phyloP scores from a whole-genome alignment of 2,888 invertebrate species.

The Lysandra coridon region DNA sequence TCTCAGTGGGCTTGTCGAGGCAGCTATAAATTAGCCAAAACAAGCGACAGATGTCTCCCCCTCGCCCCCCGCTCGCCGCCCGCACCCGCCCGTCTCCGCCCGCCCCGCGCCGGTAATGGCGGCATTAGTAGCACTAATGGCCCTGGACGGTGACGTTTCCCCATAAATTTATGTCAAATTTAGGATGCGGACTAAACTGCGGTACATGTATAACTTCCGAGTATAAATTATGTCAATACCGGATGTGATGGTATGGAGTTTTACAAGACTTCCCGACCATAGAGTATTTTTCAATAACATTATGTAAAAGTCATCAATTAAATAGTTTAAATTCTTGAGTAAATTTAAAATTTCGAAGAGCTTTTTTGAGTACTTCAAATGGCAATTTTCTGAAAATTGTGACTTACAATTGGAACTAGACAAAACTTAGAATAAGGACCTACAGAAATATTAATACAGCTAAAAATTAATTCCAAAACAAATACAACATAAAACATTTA shows the following conservation, averaged over 20 bases:
- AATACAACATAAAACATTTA: conserved; percentile 37
- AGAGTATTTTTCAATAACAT: background rate
- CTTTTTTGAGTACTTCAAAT: too few species aligned
- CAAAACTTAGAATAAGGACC: too few species aligned
- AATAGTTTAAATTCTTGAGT: too few species aligned
- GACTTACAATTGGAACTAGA: too few species aligned
- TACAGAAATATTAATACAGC: background rate
- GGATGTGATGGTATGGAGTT: background rate
- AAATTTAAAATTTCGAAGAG: too few species aligned
- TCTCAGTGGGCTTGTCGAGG: conserved; percentile 63
- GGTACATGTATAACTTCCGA: conserved; percentile 21
- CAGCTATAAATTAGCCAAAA: conserved; percentile 78
- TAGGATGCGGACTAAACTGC: conserved; percentile 53
- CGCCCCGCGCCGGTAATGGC: conserved; percentile 67
- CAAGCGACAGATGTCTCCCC: conserved; percentile 75
- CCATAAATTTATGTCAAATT: conserved; percentile 78
- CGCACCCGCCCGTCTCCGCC: conserved; percentile 50
- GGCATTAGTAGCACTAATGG: conserved; percentile 79
- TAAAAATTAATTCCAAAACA: background rate
- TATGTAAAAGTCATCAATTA: background rate
- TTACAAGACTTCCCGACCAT: background rate
- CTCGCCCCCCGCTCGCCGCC: conserved; percentile 54
- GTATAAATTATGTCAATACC: conserved; percentile 16
- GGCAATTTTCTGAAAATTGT: too few species aligned
- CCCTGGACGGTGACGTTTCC: conserved; percentile 71